Percentiles rank a stretch among this genome's conserved stretches.
Conservation (phyloP, 2,888 invertebrate genomes). For the Lepidonotus clava region DNA sequence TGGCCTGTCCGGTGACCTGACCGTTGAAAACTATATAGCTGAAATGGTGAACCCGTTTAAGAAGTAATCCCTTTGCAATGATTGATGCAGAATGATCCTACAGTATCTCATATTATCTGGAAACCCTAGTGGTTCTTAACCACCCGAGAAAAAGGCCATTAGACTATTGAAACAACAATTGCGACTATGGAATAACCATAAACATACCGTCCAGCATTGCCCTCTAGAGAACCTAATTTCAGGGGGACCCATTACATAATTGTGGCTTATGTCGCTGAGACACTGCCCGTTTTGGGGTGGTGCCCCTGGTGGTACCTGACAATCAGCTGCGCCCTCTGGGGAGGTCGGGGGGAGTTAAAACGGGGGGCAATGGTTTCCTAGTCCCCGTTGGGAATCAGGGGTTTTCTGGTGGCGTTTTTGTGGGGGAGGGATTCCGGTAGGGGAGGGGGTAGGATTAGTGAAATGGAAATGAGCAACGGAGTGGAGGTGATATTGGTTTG, state of each 20-base stretch:
- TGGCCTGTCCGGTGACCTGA: no score
- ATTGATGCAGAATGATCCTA: no score
- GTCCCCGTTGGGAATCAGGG: neutral
- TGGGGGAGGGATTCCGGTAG: neutral
- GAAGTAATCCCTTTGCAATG: no score
- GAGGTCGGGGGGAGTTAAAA: neutral
- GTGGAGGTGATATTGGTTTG: neutral
- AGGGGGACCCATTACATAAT: slow-evolving; percentile 9
- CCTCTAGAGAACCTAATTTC: neutral
- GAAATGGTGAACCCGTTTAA: no score
- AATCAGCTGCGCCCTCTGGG: neutral
- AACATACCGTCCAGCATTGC: no score
- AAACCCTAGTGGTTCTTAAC: no score
- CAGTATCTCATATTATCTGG: no score
- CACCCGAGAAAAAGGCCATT: no score
- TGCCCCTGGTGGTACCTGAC: slow-evolving; percentile 1
- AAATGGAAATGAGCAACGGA: neutral
- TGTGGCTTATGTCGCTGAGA: slow-evolving; percentile 13
- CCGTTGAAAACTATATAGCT: no score
- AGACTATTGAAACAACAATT: no score
- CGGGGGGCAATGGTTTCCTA: neutral
- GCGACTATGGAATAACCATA: no score
- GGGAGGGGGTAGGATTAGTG: neutral
- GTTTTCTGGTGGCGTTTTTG: neutral
- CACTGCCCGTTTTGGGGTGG: neutral